Evolutionary conservation across 2,113 vertebrate genomes (phyloP).

Genomic region (Mormyrus lacerda): DNA sequence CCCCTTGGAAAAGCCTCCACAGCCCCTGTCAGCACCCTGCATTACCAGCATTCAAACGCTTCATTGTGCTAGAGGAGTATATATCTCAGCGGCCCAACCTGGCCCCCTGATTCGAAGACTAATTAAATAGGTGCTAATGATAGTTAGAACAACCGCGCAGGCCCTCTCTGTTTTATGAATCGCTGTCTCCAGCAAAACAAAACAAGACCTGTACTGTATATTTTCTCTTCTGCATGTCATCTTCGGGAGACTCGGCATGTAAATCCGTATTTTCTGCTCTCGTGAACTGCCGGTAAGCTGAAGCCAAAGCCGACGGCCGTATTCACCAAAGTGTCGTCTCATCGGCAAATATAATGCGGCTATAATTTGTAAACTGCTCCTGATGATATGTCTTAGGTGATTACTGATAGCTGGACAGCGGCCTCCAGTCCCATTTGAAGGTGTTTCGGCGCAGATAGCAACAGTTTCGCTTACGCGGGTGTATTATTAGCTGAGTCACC

Average conservation of each 20-base stretch:
- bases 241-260: background rate
- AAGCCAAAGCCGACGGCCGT: background rate
- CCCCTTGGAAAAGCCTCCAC: background rate
- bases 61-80: background rate
- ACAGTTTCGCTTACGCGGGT: background rate
- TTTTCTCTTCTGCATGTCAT: background rate
- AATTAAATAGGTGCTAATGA: background rate
- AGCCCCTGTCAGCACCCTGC: background rate
- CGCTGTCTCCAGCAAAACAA: background rate
- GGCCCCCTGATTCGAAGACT: background rate
- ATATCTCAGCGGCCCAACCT: background rate
- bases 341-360: background rate
- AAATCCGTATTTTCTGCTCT: background rate
- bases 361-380: background rate
- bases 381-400: background rate
- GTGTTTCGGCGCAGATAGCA: background rate
- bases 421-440: background rate
- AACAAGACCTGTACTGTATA: background rate
- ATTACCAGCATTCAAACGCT: background rate
- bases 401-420: background rate
- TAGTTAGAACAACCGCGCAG: background rate
- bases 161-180: background rate
- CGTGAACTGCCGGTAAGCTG: background rate
- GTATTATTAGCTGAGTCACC: background rate
- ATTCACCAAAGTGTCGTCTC: background rate